These are phyloP conservation scores for Neodiprion pinetum DNA, from an alignment of 1,140 invertebrate genomes.

Conservation along the genomic window DNA sequence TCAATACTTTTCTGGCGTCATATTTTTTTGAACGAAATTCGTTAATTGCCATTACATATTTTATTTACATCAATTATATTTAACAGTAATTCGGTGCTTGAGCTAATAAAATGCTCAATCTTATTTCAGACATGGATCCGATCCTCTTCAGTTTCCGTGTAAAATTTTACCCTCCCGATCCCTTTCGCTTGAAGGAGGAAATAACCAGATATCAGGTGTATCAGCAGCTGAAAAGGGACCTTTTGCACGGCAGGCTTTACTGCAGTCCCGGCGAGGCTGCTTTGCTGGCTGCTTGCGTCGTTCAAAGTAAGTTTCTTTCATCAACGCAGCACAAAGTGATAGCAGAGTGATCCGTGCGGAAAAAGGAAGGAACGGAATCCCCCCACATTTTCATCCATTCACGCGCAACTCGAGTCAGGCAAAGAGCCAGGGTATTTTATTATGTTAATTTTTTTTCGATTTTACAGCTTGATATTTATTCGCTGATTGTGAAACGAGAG, in stretches of 20 bases:
- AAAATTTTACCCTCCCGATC: slow-evolving; percentile 94
- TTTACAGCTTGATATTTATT: too few species aligned
- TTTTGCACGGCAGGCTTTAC: slow-evolving; percentile 92
- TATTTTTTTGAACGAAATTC: too few species aligned
- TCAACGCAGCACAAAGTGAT: background rate
- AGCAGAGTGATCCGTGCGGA: background rate
- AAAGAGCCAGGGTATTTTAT: too few species aligned
- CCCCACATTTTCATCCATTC: background rate
- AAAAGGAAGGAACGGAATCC: background rate
- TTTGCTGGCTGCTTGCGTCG: slow-evolving; percentile 88
- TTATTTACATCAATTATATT: too few species aligned
- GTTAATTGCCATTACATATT: too few species aligned
- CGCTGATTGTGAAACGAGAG: too few species aligned
- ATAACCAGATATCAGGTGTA: slow-evolving; percentile 92
- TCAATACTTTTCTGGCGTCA: too few species aligned
- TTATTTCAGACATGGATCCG: slow-evolving; percentile 78
- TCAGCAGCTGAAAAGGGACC: slow-evolving; percentile 92
- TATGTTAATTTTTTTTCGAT: too few species aligned
- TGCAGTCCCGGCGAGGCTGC: slow-evolving; percentile 89
- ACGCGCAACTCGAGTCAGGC: too few species aligned
- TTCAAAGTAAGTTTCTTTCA: slow-evolving; percentile 78
- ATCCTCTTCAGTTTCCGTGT: slow-evolving; percentile 92
- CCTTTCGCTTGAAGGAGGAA: slow-evolving; percentile 83
- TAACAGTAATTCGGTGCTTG: too few species aligned
- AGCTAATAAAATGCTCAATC: too few species aligned